phyloP scores from a whole-genome alignment of 2,113 vertebrate species.

The Aldabrachelys gigantea region DNA sequence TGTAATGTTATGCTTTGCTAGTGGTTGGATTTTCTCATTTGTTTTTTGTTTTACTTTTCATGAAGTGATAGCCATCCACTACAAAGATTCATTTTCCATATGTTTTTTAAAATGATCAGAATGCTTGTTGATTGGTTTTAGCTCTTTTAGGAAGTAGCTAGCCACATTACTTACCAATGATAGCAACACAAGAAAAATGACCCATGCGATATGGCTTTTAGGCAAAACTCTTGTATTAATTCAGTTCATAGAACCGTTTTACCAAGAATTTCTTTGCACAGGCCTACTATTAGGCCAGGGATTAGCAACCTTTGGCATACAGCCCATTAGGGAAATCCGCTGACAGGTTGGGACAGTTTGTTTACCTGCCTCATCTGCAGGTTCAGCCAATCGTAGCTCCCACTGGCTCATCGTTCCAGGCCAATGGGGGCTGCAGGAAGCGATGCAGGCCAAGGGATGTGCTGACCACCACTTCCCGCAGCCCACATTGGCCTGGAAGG shows the following conservation, averaged over 20 bases:
- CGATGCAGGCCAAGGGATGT: no score
- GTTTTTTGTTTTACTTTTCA: conserved; percentile 22
- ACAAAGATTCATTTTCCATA: conserved; percentile 51
- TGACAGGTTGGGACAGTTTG: no score
- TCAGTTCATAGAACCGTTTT: conserved; percentile 47
- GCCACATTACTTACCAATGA: conserved; percentile 34
- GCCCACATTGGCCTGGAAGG: no score
- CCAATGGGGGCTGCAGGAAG: no score
- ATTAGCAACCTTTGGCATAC: no score
- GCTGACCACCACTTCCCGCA: no score
- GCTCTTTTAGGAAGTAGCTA: conserved; percentile 9
- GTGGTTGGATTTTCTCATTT: conserved; percentile 51
- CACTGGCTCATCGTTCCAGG: no score
- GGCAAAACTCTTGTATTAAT: conserved; percentile 55
- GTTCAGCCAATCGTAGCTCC: no score
- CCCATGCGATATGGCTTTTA: conserved; percentile 53
- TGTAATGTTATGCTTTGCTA: fast-evolving
- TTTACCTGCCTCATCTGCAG: no score
- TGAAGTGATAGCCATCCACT: conserved; percentile 50
- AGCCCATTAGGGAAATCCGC: no score
- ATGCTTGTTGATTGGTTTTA: conserved; percentile 22
- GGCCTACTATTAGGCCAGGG: neutral
- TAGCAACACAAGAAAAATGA: conserved; percentile 44
- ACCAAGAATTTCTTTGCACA: conserved; percentile 1
- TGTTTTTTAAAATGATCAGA: conserved; percentile 10